phyloP scores from a whole-genome alignment of 2,113 vertebrate genomes.

The Chloropsis cyanopogon region DNA sequence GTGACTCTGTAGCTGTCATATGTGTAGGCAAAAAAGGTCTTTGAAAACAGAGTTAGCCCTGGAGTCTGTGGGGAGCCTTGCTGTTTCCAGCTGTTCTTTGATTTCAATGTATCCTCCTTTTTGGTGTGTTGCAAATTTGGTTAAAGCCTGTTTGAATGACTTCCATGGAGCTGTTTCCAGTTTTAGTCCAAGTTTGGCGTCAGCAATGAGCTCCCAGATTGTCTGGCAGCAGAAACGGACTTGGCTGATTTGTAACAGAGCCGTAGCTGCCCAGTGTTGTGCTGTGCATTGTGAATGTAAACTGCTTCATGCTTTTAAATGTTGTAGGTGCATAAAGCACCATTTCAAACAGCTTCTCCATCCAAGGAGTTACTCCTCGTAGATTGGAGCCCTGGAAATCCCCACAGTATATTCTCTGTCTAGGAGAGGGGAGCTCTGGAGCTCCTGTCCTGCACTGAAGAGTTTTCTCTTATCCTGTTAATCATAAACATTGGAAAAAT shows the following conservation, averaged over 20 bases:
- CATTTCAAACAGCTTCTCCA: background rate
- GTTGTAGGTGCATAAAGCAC: background rate
- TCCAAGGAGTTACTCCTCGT: background rate
- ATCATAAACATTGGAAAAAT: background rate
- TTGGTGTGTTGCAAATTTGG: background rate
- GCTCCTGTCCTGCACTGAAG: background rate
- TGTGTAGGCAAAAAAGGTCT: background rate
- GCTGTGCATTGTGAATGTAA: background rate
- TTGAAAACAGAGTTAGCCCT: background rate
- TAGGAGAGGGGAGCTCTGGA: background rate
- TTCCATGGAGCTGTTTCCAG: background rate
- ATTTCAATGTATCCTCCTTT: background rate
- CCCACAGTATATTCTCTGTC: background rate
- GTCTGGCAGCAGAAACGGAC: background rate
- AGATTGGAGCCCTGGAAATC: background rate
- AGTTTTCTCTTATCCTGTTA: background rate
- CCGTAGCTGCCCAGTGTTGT: background rate
- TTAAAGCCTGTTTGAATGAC: background rate
- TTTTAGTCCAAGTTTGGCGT: background rate
- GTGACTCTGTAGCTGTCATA: background rate
- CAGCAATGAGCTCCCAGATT: background rate
- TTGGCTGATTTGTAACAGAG: background rate
- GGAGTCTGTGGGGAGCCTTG: background rate
- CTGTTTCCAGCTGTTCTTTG: background rate
- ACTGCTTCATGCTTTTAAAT: background rate